These are phyloP conservation scores for Pseudachorutes palmiensis DNA, from an alignment of 1,140 invertebrate species.

Conservation along the genomic window DNA sequence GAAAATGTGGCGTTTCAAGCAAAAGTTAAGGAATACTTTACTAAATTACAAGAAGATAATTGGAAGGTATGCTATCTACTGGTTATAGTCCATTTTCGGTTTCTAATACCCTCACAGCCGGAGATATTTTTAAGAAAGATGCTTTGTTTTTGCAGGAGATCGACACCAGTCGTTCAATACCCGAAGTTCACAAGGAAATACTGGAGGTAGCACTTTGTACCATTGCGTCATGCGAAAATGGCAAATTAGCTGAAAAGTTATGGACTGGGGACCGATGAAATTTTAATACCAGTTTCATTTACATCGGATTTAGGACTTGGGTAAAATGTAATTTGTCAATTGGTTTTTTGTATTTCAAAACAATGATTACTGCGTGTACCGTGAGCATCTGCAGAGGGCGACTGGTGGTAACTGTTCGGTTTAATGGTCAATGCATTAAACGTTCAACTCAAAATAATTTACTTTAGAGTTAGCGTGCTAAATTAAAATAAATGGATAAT, in stretches of 20 bases:
- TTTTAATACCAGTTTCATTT: too few relatives aligned
- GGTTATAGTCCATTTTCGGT: conserved; percentile 3
- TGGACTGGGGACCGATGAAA: too few relatives aligned
- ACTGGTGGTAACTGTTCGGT: too few relatives aligned
- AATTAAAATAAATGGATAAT: too few relatives aligned
- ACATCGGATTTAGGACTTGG: too few relatives aligned
- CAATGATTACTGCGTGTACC: too few relatives aligned
- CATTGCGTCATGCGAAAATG: neutral
- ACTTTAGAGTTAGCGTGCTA: too few relatives aligned
- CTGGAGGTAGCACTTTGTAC: conserved; percentile 18
- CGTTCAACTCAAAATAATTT: too few relatives aligned
- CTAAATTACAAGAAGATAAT: conserved; percentile 51
- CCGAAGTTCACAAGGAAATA: conserved; percentile 35
- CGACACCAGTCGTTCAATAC: conserved; percentile 29
- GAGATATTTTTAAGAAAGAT: neutral
- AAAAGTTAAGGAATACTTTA: conserved; percentile 60
- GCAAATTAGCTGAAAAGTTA: neutral
- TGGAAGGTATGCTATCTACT: conserved; percentile 48
- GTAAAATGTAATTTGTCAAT: too few relatives aligned
- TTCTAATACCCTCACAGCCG: neutral
- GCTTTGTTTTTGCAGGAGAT: conserved; percentile 24
- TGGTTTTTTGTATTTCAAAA: too few relatives aligned
- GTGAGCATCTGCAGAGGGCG: too few relatives aligned
- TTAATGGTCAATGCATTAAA: too few relatives aligned
- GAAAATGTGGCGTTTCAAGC: conserved; percentile 66